phyloP scores from a whole-genome alignment of 2,113 vertebrate genomes.

The Phoxinus phoxinus region DNA sequence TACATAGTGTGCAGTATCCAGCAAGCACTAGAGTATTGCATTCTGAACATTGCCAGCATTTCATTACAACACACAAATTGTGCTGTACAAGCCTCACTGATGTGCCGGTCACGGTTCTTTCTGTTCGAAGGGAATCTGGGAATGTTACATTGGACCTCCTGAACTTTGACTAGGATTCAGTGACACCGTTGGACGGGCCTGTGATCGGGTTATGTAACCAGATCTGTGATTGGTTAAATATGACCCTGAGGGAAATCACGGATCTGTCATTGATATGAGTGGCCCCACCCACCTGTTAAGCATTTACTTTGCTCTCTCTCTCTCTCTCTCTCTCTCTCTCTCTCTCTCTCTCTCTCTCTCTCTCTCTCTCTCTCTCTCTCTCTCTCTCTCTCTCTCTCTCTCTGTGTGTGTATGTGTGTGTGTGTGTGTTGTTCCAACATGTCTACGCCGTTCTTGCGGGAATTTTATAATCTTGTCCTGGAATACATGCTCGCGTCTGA shows the following conservation, averaged over 20 bases:
- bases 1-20: too few species aligned
- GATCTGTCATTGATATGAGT: conserved; percentile 72
- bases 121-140: not conserved
- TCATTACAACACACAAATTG: conserved; percentile 19
- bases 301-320: conserved; percentile 73
- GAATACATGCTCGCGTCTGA: conserved; percentile 77
- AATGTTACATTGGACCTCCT: conserved; percentile 18
- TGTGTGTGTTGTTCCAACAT: conserved; percentile 71
- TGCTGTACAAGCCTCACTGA: not conserved
- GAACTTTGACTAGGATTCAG: conserved; percentile 26
- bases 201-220: conserved; percentile 42
- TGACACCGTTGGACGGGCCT: conserved; percentile 36
- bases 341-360: too few species aligned
- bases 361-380: too few species aligned
- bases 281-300: conserved; percentile 78
- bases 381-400: too few species aligned
- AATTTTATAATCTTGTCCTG: conserved; percentile 80
- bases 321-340: too few species aligned
- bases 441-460: conserved; percentile 74
- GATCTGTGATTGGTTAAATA: conserved; percentile 38
- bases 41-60: not conserved
- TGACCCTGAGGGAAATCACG: conserved; percentile 64
- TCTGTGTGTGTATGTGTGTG: conserved; percentile 40
- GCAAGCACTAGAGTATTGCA: not conserved
- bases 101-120: not conserved